These are phyloP conservation scores for Pocota personata DNA, from an alignment of 2,888 invertebrate genomes.

Conservation along the genomic window DNA sequence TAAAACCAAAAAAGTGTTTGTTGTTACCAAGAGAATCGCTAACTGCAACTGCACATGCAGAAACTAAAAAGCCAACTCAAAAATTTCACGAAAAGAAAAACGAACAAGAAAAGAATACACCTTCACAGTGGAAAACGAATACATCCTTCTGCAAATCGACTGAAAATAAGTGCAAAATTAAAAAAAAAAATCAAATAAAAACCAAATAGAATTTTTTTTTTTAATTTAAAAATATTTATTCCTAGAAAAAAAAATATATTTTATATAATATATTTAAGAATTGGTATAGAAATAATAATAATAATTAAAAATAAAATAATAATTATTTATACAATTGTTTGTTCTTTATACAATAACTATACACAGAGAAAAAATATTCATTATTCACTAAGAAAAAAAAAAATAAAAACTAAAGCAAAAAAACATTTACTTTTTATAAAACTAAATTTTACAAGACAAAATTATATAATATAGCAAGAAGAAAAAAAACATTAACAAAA, in stretches of 20 bases:
- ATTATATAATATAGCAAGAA: slow-evolving; percentile 42
- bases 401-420: slow-evolving; percentile 50
- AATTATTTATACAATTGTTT: slow-evolving; percentile 66
- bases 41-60: not conserved
- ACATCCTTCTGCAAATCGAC: not conserved
- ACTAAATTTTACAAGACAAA: slow-evolving; percentile 39
- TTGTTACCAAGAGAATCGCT: too few species aligned
- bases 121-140: not conserved
- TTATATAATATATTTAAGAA: slow-evolving; percentile 66
- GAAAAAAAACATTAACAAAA: slow-evolving; percentile 62
- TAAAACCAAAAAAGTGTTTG: not conserved
- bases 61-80: not conserved
- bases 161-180: not conserved
- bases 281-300: slow-evolving; percentile 72
- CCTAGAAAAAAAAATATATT: slow-evolving; percentile 67
- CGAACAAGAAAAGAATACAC: not conserved
- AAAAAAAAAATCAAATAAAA: slow-evolving; percentile 29
- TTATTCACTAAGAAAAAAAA: slow-evolving; percentile 40
- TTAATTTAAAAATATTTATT: slow-evolving; percentile 74
- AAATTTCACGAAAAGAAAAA: not conserved
- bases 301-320: slow-evolving; percentile 69
- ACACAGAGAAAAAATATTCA: slow-evolving; percentile 59
- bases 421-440: slow-evolving; percentile 11
- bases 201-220: slow-evolving; percentile 34
- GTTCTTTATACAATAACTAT: slow-evolving; percentile 72